These are phyloP conservation scores for Colletes gigas DNA, from an alignment of 1,140 invertebrate genomes.

Conservation along the genomic window DNA sequence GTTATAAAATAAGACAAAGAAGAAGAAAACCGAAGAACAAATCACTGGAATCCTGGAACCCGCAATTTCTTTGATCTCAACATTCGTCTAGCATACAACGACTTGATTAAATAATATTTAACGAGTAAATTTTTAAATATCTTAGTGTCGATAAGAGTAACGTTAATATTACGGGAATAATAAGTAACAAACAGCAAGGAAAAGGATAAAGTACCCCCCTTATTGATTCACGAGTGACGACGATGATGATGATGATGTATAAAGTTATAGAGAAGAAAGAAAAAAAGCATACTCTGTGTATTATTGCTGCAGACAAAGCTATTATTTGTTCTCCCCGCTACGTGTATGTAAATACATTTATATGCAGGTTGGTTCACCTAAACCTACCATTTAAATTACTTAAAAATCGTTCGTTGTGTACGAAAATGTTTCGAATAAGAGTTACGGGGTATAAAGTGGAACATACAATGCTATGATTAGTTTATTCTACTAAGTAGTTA, in stretches of 20 bases:
- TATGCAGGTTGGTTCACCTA: constrained; percentile 13
- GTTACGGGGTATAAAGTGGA: too few species aligned
- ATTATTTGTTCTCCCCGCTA: constrained; percentile 65
- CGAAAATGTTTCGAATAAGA: too few species aligned
- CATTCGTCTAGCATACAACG: constrained; percentile 79
- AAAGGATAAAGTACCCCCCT: constrained; percentile 47
- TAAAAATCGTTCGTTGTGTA: too few species aligned
- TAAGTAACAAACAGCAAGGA: constrained; percentile 48
- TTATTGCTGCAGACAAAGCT: constrained; percentile 70
- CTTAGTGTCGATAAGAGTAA: constrained; percentile 67
- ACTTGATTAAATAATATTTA: constrained; percentile 74
- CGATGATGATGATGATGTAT: constrained; percentile 63
- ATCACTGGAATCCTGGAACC: constrained; percentile 68
- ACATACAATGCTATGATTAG: too few species aligned
- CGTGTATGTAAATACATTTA: constrained; percentile 69
- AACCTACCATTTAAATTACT: too few species aligned
- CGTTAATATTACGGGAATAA: constrained; percentile 61
- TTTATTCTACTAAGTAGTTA: too few species aligned
- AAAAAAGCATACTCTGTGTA: constrained; percentile 74
- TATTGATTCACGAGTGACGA: constrained; percentile 50
- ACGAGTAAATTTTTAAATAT: constrained; percentile 70
- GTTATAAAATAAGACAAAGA: constrained; percentile 5
- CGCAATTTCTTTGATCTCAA: constrained; percentile 81
- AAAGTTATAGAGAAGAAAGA: constrained; percentile 66
- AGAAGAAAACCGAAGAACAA: constrained; percentile 34